Evolutionary conservation across 1,140 invertebrate species (phyloP).

Genomic region (Drosophila seguyi): DNA sequence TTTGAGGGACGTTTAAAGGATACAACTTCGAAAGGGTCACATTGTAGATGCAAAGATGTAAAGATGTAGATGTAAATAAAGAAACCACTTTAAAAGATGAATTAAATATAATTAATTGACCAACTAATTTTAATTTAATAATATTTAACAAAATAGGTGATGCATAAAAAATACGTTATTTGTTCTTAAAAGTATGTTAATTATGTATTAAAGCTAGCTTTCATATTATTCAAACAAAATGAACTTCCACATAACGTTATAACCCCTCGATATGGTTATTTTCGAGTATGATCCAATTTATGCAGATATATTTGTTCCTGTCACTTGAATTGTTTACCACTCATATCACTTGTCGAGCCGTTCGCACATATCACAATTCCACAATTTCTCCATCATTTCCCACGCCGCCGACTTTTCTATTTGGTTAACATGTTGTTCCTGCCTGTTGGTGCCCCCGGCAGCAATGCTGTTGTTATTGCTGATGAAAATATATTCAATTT

Average conservation of each 20-base stretch:
- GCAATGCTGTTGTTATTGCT: constrained; percentile 62
- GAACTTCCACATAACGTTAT: too few species aligned
- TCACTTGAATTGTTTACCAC: constrained; percentile 59
- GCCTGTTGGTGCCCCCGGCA: constrained; percentile 11
- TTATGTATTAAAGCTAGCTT: not conserved
- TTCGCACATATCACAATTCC: constrained; percentile 13
- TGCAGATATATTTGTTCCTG: constrained; percentile 18
- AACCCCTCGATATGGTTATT: not conserved
- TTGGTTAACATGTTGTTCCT: constrained; percentile 74
- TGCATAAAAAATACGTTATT: too few species aligned
- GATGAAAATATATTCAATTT: constrained; percentile 83
- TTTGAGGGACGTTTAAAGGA: constrained; percentile 6
- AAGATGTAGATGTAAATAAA: not conserved
- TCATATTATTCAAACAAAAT: not conserved
- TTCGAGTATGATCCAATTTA: constrained; percentile 7
- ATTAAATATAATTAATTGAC: not conserved
- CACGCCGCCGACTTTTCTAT: constrained; percentile 40
- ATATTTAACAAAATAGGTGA: not conserved
- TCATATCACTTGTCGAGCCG: constrained; percentile 61
- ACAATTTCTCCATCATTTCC: not conserved
- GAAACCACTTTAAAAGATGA: too few species aligned
- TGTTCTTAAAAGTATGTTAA: not conserved
- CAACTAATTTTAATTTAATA: not conserved
- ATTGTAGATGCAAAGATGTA: not conserved
- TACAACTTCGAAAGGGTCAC: not conserved